Conservation (phyloP, 2,888 invertebrate genomes). For the Acanthopleura granulata region DNA sequence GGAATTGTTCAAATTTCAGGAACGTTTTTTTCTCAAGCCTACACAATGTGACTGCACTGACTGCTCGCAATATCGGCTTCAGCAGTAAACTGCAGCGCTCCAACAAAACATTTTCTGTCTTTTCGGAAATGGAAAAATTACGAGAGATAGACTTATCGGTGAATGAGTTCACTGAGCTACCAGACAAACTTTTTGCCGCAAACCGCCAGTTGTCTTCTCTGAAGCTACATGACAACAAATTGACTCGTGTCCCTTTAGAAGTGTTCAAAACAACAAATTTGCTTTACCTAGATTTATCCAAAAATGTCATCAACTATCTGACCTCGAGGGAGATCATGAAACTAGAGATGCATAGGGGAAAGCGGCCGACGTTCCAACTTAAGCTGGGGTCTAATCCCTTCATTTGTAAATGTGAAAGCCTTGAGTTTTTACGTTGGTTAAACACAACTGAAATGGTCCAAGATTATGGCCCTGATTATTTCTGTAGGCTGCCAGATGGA, state of each 20-base stretch:
- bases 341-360: background rate
- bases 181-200: background rate
- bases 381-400: background rate
- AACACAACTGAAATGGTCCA: background rate
- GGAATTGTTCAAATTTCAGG: background rate
- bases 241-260: background rate
- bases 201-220: background rate
- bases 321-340: background rate
- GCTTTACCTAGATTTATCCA: background rate
- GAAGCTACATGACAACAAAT: slow-evolving; percentile 1
- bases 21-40: background rate
- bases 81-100: background rate
- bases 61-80: background rate
- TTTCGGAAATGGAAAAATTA: background rate
- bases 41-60: background rate
- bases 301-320: background rate
- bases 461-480: background rate
- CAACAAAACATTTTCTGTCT: background rate
- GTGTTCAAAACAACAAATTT: background rate
- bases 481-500: background rate
- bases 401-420: background rate
- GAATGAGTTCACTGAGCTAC: background rate
- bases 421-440: slow-evolving; percentile 5
- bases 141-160: background rate
- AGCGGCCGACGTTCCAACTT: background rate